Conservation (phyloP, 2,113 vertebrate genomes). For the Carassius auratus region DNA sequence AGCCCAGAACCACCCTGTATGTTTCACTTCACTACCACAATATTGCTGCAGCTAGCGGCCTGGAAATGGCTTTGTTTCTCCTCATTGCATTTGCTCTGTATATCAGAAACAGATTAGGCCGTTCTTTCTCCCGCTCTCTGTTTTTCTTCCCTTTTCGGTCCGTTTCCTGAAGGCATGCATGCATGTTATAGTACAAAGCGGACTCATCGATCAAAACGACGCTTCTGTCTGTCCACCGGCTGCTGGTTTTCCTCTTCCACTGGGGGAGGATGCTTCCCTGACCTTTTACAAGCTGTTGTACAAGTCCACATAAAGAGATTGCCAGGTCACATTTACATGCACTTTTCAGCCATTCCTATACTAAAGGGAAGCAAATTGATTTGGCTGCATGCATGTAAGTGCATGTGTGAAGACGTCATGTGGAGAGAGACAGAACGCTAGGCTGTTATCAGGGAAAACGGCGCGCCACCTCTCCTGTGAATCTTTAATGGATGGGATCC, state of each 20-base stretch:
- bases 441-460: conserved; percentile 60
- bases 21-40: conserved; percentile 20
- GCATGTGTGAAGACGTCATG: conserved; percentile 50
- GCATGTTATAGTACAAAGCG: conserved; percentile 39
- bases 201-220: conserved; percentile 50
- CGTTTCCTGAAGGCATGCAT: conserved; percentile 25
- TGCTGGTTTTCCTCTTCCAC: background rate
- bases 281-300: conserved; percentile 54
- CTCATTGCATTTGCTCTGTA: conserved; percentile 40
- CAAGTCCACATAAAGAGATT: conserved; percentile 44
- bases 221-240: conserved; percentile 18
- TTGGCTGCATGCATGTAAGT: conserved; percentile 52
- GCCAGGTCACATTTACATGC: conserved; percentile 42
- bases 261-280: conserved; percentile 40
- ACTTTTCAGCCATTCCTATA: conserved; percentile 50
- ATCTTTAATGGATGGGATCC: conserved; percentile 64
- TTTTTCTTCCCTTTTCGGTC: background rate
- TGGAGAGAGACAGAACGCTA: conserved; percentile 48
- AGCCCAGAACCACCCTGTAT: background rate
- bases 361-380: conserved; percentile 58
- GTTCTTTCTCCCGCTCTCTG: conserved; percentile 16
- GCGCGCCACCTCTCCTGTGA: conserved; percentile 66
- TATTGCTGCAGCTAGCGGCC: conserved; percentile 12
- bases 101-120: conserved; percentile 56
- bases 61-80: conserved; percentile 33